Base-by-base conservation (phyloP, 2,113 vertebrate genomes). In the Neomonachus schauinslandi region DNA sequence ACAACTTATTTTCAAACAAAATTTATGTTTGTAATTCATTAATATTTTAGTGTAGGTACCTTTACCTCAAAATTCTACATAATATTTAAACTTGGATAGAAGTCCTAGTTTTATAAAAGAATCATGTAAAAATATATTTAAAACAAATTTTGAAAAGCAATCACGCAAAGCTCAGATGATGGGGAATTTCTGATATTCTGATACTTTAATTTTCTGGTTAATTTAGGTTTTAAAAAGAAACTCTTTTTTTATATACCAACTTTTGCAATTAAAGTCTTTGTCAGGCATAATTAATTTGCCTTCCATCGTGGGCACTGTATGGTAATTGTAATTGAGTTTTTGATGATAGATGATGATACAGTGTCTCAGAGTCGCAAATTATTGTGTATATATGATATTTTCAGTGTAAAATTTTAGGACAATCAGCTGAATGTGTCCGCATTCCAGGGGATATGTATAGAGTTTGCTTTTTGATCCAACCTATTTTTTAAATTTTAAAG, bases 401-500 rank as follows among this genome's bases (percentile, higher is more conserved):
- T 94, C 31, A n/a, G 24, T 5, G 4, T 31, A 61, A 79, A 61
- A 13, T 55, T 86, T 59, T 67, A 74, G 72, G 55, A 77, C 13
- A 93, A 74, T 55, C 14, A 80, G 11, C 31, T 39, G 5, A 51
- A 79, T 42, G 59, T 65, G 5, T 63, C 12, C 10, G 7, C 21
- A 39, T 42, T 7, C 16, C n/a, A 65, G 6, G 1, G 6, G 1
- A 63, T 26, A 24, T 24, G 7, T 26, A 4, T n/a, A 21, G 4
- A 57, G 24, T 36, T 82, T 81, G 16, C 14, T 74, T 69, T 95
- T 89, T 31, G 5, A 53, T 51, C 11, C 8, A 90, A 71, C 12
- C 21, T 83, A 33, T 84, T 95, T 97, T 89, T 46, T 24, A 89
- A 77, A 46, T 55, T 72, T 85, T 42, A 88, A 93, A 83, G 55